Evolutionary conservation across 1,140 invertebrate genomes (phyloP).

Genomic region (Aricia agestis): DNA sequence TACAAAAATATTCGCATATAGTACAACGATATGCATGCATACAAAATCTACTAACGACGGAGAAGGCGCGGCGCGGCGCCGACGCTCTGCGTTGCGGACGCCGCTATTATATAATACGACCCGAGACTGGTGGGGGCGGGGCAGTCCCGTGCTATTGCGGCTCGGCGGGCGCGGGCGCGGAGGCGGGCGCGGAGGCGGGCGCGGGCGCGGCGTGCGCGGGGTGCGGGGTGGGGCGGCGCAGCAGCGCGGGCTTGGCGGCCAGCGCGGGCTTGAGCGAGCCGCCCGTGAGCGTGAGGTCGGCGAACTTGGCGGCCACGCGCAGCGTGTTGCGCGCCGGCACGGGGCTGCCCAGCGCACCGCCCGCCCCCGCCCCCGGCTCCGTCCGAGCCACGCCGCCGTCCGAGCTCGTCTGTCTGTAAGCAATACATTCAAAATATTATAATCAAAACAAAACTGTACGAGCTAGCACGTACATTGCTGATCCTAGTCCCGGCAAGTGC

Average conservation of each 20-base stretch:
- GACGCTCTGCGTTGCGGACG: no score
- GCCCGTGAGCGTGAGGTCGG: conserved; percentile 75
- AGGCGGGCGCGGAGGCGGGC: conserved; percentile 17
- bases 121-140: no score
- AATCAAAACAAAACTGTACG: no score
- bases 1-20: conserved; percentile 22
- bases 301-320: conserved; percentile 78
- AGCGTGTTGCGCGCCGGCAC: conserved; percentile 77
- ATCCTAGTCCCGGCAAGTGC: no score
- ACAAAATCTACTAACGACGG: conserved; percentile 8
- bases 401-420: conserved; percentile 19
- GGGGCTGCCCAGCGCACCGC: conserved; percentile 54
- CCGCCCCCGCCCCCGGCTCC: not conserved
- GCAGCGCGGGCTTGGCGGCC: conserved; percentile 84
- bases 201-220: conserved; percentile 37
- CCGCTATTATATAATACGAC: not conserved
- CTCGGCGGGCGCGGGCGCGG: conserved; percentile 18
- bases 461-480: no score
- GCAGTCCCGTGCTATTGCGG: not conserved
- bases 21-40: conserved; percentile 10
- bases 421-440: no score
- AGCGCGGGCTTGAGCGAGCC: conserved; percentile 83
- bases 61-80: not conserved
- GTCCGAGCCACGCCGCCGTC: conserved; percentile 16
- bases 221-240: conserved; percentile 82